Evolutionary conservation across 2,888 invertebrate genomes (phyloP).

Genomic region (Eucriotettix oculatus): DNA sequence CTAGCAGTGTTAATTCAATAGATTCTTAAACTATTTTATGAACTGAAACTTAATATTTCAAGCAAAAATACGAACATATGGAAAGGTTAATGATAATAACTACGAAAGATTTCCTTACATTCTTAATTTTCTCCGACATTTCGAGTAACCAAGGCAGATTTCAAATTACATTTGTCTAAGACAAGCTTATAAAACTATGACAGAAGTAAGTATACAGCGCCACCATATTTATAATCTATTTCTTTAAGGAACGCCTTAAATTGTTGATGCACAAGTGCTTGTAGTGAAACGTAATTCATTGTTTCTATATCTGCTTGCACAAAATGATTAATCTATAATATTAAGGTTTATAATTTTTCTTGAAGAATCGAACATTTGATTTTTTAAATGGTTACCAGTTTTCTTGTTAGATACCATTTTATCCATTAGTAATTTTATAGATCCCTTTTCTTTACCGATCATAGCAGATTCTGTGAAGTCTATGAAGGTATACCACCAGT

Average conservation of each 20-base stretch:
- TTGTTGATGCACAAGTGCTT: not conserved
- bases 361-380: conserved; percentile 2
- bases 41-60: too few relatives aligned
- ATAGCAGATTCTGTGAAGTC: too few relatives aligned
- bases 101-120: too few relatives aligned
- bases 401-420: conserved; percentile 9
- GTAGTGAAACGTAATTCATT: not conserved
- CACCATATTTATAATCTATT: conserved; percentile 4
- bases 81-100: too few relatives aligned
- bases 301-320: not conserved
- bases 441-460: conserved; percentile 8
- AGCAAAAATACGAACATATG: too few relatives aligned
- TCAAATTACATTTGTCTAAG: too few relatives aligned
- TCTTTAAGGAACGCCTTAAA: conserved; percentile 7
- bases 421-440: conserved; percentile 7
- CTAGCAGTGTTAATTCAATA: too few relatives aligned
- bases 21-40: too few relatives aligned
- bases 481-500: conserved; percentile 7
- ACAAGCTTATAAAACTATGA: too few relatives aligned
- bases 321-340: conserved; percentile 1
- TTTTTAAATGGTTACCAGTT: conserved; percentile 8
- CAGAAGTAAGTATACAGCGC: conserved; percentile 12
- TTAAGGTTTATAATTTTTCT: conserved; percentile 9
- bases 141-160: too few relatives aligned
- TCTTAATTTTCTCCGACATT: too few relatives aligned